Evolutionary conservation across 2,888 invertebrate genomes (phyloP), one percentile per base, ranked within the genome.

Genomic region (Gandaritis pyraliata): DNA sequence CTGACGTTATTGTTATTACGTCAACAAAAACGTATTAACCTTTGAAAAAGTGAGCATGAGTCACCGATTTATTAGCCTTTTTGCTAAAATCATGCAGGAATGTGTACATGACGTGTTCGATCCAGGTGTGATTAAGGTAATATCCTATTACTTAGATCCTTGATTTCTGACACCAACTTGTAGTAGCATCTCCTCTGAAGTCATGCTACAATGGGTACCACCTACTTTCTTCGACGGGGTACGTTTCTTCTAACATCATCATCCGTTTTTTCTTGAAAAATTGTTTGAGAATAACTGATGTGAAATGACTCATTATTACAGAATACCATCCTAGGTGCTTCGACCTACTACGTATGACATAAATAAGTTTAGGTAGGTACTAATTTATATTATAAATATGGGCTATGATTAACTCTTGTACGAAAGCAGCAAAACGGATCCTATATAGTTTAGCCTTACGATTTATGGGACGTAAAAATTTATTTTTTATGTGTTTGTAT

Each of bases 31-130:
- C 13, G 53, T 50, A 36, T 48, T 55, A 41, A 54, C 8, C n/a
- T 12, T 41, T 49, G 43, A 3, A 45, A 30, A 39, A 23, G 23
- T 15, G 7, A 47, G 56, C 36, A 47, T 61, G 23, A 56, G 61
- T 55, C 56, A 61, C 50, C 29, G 55, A 39, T 46, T n/a, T 46
- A 61, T 51, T 50, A 38, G 10, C 50, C 30, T 55, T 55, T n/a
- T 39, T 53, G 39, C 38, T 41, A 16, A 29, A 46, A 47, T 15
- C 10, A 23, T 33, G 12, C 16, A 15, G 13, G 6, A 15, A 43
- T 43, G 33, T 45, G 45, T 53, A 41, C 2, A 23, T 23, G 46
- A 46, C 46, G 46, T 46, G 23, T n/a, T 11, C 6, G 45, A 18
- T 36, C 11, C 23, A 30, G 13, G 41, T 30, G 16, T n/a, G n/a